Conservation (phyloP, 1,140 invertebrate species). For the Drosophila fuyamai region DNA sequence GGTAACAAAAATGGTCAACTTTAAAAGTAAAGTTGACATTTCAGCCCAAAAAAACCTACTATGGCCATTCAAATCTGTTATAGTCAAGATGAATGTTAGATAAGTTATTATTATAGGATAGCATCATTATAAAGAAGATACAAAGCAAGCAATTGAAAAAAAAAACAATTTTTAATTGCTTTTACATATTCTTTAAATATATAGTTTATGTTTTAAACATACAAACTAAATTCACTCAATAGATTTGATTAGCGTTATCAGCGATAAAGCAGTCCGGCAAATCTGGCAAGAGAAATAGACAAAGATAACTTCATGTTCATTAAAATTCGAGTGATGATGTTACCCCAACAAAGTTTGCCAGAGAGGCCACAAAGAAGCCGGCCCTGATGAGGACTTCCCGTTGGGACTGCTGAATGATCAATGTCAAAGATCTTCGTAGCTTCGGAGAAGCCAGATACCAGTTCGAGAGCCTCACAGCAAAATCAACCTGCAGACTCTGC, state of each 20-base stretch:
- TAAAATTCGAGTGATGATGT: not conserved
- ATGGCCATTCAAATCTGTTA: no score
- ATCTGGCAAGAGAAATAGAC: constrained; percentile 10
- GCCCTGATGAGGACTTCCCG: constrained; percentile 67
- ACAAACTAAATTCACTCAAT: constrained; percentile 14
- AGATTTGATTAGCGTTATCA: constrained; percentile 31
- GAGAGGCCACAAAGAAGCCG: constrained; percentile 78
- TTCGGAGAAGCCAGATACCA: constrained; percentile 64
- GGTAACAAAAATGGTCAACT: no score
- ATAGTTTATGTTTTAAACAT: no score
- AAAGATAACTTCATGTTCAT: not conserved
- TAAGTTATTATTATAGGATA: no score
- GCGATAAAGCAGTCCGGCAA: constrained; percentile 24
- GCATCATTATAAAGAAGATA: no score
- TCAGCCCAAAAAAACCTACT: no score
- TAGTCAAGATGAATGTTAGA: no score
- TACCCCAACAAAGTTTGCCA: constrained; percentile 76
- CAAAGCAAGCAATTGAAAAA: no score
- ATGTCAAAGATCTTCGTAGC: constrained; percentile 48
- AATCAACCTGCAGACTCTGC: constrained; percentile 65
- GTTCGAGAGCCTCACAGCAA: constrained; percentile 60
- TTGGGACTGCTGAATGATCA: constrained; percentile 73
- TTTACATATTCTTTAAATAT: no score
- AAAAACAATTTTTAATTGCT: no score
- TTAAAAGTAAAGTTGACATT: no score